Evolutionary conservation across 2,113 vertebrate genomes (phyloP).

Genomic region (Serinus canaria): DNA sequence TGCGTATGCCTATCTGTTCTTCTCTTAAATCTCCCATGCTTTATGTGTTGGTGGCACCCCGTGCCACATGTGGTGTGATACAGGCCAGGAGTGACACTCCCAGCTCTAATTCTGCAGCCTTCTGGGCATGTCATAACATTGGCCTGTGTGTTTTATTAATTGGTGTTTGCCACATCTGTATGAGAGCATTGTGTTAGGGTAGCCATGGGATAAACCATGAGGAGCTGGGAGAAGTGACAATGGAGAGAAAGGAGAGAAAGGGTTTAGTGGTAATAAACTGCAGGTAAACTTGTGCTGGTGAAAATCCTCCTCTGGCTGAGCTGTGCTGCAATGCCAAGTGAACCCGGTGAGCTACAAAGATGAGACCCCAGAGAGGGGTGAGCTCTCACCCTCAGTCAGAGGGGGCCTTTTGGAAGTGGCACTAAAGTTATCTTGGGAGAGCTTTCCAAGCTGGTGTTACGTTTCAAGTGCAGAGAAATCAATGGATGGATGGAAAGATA

Average conservation of each 20-base stretch:
- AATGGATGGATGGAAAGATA: background rate
- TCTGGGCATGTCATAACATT: background rate
- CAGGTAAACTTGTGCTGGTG: background rate
- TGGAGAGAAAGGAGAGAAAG: background rate
- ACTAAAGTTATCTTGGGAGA: background rate
- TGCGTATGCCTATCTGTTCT: background rate
- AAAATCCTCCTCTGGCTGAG: background rate
- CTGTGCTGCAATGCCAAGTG: background rate
- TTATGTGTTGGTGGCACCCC: rapidly evolving
- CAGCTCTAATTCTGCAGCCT: background rate
- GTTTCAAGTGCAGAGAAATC: background rate
- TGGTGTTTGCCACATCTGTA: background rate
- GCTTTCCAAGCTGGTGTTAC: conserved; percentile 6
- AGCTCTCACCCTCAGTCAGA: background rate
- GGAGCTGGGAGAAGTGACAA: background rate
- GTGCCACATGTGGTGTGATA: rapidly evolving
- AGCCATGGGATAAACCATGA: background rate
- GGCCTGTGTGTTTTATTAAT: background rate
- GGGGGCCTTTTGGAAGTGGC: background rate
- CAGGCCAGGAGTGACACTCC: background rate
- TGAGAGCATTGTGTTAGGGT: rapidly evolving
- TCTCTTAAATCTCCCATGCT: background rate
- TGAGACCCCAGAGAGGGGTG: background rate
- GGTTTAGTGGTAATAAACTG: background rate
- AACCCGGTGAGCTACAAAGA: background rate